phyloP scores from a whole-genome alignment of 2,113 vertebrate species.

The Pheucticus melanocephalus region DNA sequence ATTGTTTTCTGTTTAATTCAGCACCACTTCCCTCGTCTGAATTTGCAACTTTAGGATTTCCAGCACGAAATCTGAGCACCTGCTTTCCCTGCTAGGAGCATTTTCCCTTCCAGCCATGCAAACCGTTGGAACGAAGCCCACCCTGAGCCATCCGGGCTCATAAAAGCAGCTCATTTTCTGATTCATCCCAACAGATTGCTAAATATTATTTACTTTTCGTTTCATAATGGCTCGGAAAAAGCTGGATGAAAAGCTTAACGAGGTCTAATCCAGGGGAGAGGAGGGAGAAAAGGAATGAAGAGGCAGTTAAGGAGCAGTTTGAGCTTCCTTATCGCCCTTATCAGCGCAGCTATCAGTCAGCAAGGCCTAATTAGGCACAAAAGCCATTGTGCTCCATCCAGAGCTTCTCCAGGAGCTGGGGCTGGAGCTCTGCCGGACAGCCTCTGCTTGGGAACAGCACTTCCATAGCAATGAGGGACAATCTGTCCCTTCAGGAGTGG shows the following conservation, averaged over 20 bases:
- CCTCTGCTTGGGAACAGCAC: not conserved
- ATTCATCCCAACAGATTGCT: not conserved
- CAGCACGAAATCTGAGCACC: not conserved
- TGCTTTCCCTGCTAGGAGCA: not conserved
- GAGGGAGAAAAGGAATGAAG: not conserved
- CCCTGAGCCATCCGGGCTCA: not conserved
- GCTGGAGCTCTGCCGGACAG: not conserved
- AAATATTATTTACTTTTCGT: not conserved
- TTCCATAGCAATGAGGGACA: not conserved
- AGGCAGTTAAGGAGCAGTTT: slow-evolving; percentile 36
- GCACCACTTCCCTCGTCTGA: not conserved
- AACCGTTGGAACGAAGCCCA: not conserved
- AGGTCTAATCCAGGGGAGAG: not conserved
- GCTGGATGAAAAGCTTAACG: slow-evolving; percentile 11
- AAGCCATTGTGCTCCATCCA: not conserved
- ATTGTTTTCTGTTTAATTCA: not conserved
- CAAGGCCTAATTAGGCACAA: slow-evolving; percentile 26
- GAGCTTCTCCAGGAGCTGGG: not conserved
- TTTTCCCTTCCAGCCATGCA: not conserved
- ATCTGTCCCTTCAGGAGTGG: not conserved
- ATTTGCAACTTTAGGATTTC: not conserved
- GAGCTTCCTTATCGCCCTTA: slow-evolving; percentile 40
- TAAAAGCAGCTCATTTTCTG: not conserved
- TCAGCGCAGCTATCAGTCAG: slow-evolving; percentile 47
- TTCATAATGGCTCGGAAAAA: not conserved